Percentiles rank a stretch among this genome's conserved stretches.
phyloP scores from a whole-genome alignment of 1,140 invertebrate genomes.

The Contarinia nasturtii region DNA sequence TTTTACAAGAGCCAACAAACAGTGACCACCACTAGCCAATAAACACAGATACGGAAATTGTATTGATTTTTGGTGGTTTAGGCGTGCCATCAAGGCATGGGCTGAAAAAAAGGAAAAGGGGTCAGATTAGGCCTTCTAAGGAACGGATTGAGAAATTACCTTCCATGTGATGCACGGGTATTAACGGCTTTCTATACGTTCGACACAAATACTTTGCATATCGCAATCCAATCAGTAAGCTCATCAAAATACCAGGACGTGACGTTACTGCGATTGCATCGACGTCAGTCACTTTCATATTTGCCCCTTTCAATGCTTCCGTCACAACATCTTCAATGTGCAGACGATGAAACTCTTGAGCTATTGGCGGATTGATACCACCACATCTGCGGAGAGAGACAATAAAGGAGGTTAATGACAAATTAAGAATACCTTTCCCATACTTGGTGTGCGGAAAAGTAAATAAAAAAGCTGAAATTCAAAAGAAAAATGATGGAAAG shows the following conservation, averaged over 20 bases:
- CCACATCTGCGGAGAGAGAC: constrained; percentile 43
- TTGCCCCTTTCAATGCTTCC: constrained; percentile 41
- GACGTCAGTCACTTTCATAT: constrained; percentile 47
- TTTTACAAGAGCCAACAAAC: constrained; percentile 59
- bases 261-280: constrained; percentile 83
- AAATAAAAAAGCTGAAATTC: too few relatives aligned
- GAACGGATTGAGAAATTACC: too few relatives aligned
- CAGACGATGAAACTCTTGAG: constrained; percentile 57
- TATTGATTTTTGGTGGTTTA: constrained; percentile 34
- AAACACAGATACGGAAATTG: constrained; percentile 80
- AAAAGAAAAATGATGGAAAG: neutral
- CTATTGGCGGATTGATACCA: constrained; percentile 77
- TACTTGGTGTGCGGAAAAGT: too few relatives aligned
- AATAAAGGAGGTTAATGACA: too few relatives aligned
- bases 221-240: constrained; percentile 59
- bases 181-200: constrained; percentile 58
- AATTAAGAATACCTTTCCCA: neutral
- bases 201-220: constrained; percentile 66
- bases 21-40: constrained; percentile 83
- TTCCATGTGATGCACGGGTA: constrained; percentile 97
- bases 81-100: constrained; percentile 77
- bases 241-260: constrained; percentile 65
- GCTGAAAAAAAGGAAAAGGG: too few relatives aligned
- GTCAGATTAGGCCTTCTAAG: too few relatives aligned
- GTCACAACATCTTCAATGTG: constrained; percentile 60